Base-by-base conservation (phyloP, 2,888 invertebrate species). In the Tridacna crocea region DNA sequence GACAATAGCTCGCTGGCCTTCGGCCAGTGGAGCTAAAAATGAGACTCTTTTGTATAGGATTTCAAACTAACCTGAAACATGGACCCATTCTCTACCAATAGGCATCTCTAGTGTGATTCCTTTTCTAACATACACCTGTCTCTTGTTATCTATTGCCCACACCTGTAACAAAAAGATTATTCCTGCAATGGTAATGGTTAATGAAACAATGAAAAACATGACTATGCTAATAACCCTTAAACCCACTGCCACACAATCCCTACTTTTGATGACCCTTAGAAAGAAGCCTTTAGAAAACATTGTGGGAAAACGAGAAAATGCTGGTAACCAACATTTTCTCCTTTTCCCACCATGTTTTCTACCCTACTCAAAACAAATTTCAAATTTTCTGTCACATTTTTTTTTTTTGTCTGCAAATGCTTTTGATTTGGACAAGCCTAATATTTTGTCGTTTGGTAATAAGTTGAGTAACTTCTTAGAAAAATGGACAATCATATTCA, bases 11-110 rank as follows among this genome's bases (percentile, higher is more conserved):
- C n/a, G n/a, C n/a, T n/a, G n/a, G n/a, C n/a, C n/a, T n/a, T n/a
- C n/a, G n/a, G n/a, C n/a, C n/a, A n/a, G n/a, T n/a, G n/a, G n/a
- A n/a, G n/a, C n/a, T n/a, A n/a, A n/a, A n/a, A n/a, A n/a, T n/a
- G n/a, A n/a, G n/a, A n/a, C n/a, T n/a, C n/a, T n/a, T 36, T 36
- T 36, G 36, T 36, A 36, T 4, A 36, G 8, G 36, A 8, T 36
- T 51, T 13, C 0, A 24, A 24, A 70, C 75, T 61, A 84, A 93
- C 94, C 95, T 84, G 95, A 93, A 0, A 95, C 95, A 83, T 93
- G 92, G n/a, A 95, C 92, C 95, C 95, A 95, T 51, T 94, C 93
- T 48, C 94, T 93, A n/a, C 95, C 95, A 74, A 95, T 93, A 3
- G 95, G 95, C 89, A 95, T 94, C 66, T 94, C 93, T 24, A 94